Evolutionary conservation across 2,888 invertebrate species (phyloP).

Genomic region (Elmis aenea): DNA sequence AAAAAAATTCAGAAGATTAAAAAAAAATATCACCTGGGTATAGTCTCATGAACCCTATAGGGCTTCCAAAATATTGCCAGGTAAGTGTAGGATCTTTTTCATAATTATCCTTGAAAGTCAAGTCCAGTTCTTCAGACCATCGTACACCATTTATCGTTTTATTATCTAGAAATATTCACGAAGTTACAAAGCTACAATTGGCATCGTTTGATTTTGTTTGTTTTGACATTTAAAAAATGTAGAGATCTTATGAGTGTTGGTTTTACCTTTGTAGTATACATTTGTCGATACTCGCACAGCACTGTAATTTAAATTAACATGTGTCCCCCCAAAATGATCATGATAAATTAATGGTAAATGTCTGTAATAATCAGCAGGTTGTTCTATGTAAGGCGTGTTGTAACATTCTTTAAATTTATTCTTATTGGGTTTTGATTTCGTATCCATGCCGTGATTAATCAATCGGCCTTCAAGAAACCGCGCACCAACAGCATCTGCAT

Average conservation of each 20-base stretch:
- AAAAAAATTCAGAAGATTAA: slow-evolving; percentile 4
- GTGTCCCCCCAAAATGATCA: slow-evolving; percentile 66
- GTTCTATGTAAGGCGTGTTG: slow-evolving; percentile 10
- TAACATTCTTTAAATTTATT: slow-evolving; percentile 11
- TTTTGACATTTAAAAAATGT: not conserved
- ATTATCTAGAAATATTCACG: slow-evolving; percentile 53
- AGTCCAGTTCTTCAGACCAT: slow-evolving; percentile 92
- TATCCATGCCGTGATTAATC: too few species aligned
- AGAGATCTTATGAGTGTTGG: not conserved
- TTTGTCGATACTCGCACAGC: slow-evolving; percentile 91
- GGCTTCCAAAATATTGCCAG: slow-evolving; percentile 98
- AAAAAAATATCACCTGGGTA: slow-evolving; percentile 69
- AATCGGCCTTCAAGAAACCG: too few species aligned
- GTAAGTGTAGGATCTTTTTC: slow-evolving; percentile 81
- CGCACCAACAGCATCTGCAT: too few species aligned
- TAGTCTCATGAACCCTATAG: slow-evolving; percentile 92
- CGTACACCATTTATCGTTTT: slow-evolving; percentile 84
- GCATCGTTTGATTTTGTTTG: not conserved
- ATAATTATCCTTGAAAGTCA: slow-evolving; percentile 81
- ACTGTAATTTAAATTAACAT: slow-evolving; percentile 71
- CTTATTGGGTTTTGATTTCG: too few species aligned
- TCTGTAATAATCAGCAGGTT: slow-evolving; percentile 49
- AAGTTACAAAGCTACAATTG: not conserved
- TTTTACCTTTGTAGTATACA: slow-evolving; percentile 78
- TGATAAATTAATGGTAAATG: slow-evolving; percentile 58